phyloP scores from a whole-genome alignment of 1,140 invertebrate genomes.

The Calosoma granatense region DNA sequence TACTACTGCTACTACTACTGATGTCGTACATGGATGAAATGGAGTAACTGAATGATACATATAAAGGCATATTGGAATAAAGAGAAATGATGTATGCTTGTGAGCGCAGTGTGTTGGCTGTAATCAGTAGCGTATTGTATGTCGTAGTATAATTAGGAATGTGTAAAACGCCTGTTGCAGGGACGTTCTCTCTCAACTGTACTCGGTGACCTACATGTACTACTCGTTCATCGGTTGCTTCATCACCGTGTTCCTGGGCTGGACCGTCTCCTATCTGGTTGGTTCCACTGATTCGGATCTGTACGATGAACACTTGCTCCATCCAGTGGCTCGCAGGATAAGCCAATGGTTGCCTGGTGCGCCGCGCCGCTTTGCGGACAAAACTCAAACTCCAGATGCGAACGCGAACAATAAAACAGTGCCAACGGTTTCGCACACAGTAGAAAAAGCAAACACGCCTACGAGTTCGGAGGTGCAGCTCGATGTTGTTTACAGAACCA shows the following conservation, averaged over 20 bases:
- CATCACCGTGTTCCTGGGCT: constrained; percentile 52
- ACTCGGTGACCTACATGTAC: constrained; percentile 66
- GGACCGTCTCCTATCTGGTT: constrained; percentile 52
- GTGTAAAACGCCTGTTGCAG: constrained; percentile 32
- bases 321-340: constrained; percentile 50
- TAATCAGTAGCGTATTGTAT: no score
- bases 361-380: constrained; percentile 26
- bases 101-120: no score
- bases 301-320: constrained; percentile 56
- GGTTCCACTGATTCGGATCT: constrained; percentile 47
- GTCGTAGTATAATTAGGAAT: no score
- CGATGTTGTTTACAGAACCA: constrained; percentile 15
- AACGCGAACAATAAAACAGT: neutral
- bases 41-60: no score
- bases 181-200: constrained; percentile 45
- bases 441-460: neutral
- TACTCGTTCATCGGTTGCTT: constrained; percentile 58
- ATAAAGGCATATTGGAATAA: no score
- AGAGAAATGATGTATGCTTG: no score
- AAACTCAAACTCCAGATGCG: constrained; percentile 9
- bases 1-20: no score
- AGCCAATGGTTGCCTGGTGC: constrained; percentile 44
- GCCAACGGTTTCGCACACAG: neutral
- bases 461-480: neutral
- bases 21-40: no score